Evolutionary conservation across 2,113 vertebrate genomes (phyloP).

Genomic region (Thunnus thynnus): DNA sequence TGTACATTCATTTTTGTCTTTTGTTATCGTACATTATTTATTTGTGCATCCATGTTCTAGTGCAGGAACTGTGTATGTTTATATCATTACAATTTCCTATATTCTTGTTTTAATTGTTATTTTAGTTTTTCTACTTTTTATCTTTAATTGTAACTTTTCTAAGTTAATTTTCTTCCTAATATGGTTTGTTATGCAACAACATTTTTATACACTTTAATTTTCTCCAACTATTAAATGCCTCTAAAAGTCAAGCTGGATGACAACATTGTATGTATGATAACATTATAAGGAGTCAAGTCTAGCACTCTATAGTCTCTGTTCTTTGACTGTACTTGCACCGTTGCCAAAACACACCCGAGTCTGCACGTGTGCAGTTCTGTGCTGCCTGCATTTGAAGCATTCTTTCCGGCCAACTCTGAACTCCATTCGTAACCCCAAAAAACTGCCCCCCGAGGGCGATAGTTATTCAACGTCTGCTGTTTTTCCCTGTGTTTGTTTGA

Average conservation of each 20-base stretch:
- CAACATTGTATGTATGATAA: not conserved
- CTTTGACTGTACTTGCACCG: not conserved
- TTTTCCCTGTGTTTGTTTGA: conserved; percentile 70
- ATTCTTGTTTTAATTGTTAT: too few species aligned
- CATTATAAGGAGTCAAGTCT: not conserved
- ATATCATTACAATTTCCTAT: too few species aligned
- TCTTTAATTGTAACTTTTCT: too few species aligned
- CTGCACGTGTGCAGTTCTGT: conserved; percentile 11
- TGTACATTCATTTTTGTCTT: too few species aligned
- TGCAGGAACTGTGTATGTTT: too few species aligned
- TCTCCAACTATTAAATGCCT: too few species aligned
- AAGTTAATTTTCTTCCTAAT: too few species aligned
- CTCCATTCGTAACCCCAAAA: conserved; percentile 23
- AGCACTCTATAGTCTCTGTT: not conserved
- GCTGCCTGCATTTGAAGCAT: conserved; percentile 28
- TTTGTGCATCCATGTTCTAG: too few species aligned
- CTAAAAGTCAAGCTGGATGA: not conserved
- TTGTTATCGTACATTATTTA: too few species aligned
- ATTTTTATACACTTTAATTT: too few species aligned
- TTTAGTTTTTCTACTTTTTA: too few species aligned
- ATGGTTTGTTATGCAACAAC: not conserved
- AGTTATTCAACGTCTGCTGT: conserved; percentile 78
- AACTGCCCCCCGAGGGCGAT: conserved; percentile 28
- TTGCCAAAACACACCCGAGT: conserved; percentile 4
- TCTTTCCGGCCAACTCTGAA: conserved; percentile 33